A percentile compares a stretch with the other conserved stretches of the same genome.
Conservation (phyloP, 2,113 vertebrate genomes). For the Mustela nigripes region DNA sequence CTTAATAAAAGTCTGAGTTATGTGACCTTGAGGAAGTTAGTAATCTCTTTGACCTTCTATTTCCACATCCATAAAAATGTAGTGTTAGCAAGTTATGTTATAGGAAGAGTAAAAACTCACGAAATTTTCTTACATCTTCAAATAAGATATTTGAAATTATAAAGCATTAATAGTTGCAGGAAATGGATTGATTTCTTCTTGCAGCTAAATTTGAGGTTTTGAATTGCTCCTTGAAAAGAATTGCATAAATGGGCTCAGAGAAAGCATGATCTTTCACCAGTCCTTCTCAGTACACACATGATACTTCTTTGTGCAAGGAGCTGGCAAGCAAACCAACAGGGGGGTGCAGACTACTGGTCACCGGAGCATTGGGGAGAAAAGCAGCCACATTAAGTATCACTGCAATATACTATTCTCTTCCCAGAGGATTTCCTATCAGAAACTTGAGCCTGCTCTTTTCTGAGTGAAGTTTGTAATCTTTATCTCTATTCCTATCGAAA, state of each 20-base stretch:
- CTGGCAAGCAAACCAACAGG: not conserved
- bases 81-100: not conserved
- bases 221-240: not conserved
- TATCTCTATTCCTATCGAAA: not conserved
- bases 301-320: not conserved
- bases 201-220: not conserved
- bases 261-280: not conserved
- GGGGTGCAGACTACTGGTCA: not conserved
- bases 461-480: constrained; percentile 40
- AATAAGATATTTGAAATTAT: not conserved
- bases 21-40: not conserved
- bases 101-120: not conserved
- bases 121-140: not conserved
- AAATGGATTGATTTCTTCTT: not conserved
- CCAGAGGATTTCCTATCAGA: constrained; percentile 36
- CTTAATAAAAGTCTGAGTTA: constrained; percentile 17
- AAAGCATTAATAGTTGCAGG: not conserved
- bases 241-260: not conserved
- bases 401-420: not conserved
- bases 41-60: not conserved
- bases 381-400: not conserved
- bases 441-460: constrained; percentile 45
- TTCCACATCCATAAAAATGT: not conserved
- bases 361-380: not conserved
- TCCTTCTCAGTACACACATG: fast-evolving